A percentile compares a stretch with the other conserved stretches of the same genome.
Evolutionary conservation across 1,140 invertebrate genomes (phyloP).

Genomic region (Phocides pigmalion): DNA sequence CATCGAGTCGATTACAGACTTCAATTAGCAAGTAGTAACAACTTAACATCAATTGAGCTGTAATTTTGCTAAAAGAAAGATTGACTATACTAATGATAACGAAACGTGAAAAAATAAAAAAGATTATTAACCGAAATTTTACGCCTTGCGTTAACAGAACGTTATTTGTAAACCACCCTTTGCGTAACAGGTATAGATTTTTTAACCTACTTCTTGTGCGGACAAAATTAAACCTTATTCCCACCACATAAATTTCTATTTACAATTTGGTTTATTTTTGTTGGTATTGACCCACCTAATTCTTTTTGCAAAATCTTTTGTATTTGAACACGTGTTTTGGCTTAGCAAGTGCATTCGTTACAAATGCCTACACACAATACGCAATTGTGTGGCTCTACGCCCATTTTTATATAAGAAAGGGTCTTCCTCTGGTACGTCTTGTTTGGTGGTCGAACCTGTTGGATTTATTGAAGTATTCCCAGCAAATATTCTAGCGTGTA

Average conservation of each 20-base stretch:
- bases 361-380: constrained; percentile 6
- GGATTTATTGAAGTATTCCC: no score
- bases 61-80: no score
- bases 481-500: no score
- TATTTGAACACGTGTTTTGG: constrained; percentile 30
- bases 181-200: constrained; percentile 21
- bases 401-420: constrained; percentile 11
- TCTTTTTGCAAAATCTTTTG: constrained; percentile 24
- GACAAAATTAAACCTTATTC: neutral
- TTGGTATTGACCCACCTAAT: constrained; percentile 15
- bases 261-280: neutral
- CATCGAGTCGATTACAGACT: no score
- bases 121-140: neutral
- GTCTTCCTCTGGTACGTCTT: no score
- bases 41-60: no score
- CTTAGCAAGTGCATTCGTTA: constrained; percentile 29
- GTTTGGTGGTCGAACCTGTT: no score
- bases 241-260: no score
- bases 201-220: neutral
- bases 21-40: no score
- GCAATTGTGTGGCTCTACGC: constrained; percentile 22
- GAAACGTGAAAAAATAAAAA: neutral
- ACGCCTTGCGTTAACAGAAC: neutral
- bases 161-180: constrained; percentile 19
- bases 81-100: no score